phyloP scores from a whole-genome alignment of 2,797 vertebrate genomes.

The Toxotes lorentzi region DNA sequence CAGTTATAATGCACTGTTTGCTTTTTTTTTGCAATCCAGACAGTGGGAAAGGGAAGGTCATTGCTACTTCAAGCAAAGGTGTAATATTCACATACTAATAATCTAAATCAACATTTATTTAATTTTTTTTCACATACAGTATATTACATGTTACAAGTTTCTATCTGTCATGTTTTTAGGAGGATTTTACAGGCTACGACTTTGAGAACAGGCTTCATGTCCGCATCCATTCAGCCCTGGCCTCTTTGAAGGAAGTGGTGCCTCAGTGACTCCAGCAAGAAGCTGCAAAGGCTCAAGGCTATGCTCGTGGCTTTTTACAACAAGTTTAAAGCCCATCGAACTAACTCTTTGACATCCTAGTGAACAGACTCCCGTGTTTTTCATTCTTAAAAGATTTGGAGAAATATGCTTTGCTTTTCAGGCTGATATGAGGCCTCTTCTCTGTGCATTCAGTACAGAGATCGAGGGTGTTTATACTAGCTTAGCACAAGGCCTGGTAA shows the following conservation, averaged over 20 bases:
- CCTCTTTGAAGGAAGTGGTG: slow-evolving; percentile 94
- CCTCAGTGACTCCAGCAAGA: slow-evolving; percentile 88
- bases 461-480: neutral
- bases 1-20: slow-evolving; percentile 7
- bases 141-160: neutral
- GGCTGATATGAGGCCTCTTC: slow-evolving; percentile 41
- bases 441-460: slow-evolving; percentile 41
- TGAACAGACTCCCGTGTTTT: slow-evolving; percentile 49
- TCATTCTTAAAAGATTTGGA: slow-evolving; percentile 42
- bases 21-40: slow-evolving; percentile 82
- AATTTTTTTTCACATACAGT: neutral
- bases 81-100: slow-evolving; percentile 48
- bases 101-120: neutral
- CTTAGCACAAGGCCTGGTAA: neutral
- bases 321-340: slow-evolving; percentile 45
- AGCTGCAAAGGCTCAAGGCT: slow-evolving; percentile 38
- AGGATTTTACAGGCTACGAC: slow-evolving; percentile 96
- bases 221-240: slow-evolving; percentile 91
- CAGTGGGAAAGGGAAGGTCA: slow-evolving; percentile 92
- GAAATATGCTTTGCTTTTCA: slow-evolving; percentile 49
- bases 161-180: slow-evolving; percentile 79
- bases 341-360: slow-evolving; percentile 45
- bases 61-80: slow-evolving; percentile 98
- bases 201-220: slow-evolving; percentile 99
- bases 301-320: slow-evolving; percentile 48